phyloP scores from a whole-genome alignment of 2,113 vertebrate species.

The Anseranas semipalmata region DNA sequence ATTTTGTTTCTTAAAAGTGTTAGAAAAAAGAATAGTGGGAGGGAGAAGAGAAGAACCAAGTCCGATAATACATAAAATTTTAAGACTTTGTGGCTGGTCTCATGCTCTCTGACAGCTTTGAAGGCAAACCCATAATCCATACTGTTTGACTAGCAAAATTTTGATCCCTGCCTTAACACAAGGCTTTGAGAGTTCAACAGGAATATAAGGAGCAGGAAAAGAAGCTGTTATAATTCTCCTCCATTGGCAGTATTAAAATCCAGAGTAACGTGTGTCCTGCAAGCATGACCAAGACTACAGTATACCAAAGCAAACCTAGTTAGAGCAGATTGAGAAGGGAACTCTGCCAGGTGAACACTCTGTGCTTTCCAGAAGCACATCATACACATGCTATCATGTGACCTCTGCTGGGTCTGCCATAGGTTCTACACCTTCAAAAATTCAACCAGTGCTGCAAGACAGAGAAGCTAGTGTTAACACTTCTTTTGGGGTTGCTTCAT shows the following conservation, averaged over 20 bases:
- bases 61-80: not conserved
- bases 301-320: not conserved
- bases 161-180: not conserved
- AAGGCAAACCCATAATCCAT: not conserved
- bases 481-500: not conserved
- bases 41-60: not conserved
- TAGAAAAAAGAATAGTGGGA: not conserved
- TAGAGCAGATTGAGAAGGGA: not conserved
- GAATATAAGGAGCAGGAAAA: not conserved
- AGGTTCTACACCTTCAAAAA: not conserved
- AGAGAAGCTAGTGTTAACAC: not conserved
- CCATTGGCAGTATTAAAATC: not conserved
- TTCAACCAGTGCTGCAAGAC: not conserved
- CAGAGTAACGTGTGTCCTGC: not conserved
- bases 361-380: not conserved
- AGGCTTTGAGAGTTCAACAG: not conserved
- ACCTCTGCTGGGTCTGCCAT: not conserved
- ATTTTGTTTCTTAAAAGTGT: not conserved
- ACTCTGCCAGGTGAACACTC: not conserved
- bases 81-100: not conserved
- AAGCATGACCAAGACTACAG: not conserved
- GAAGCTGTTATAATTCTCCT: not conserved
- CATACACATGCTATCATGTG: rapidly evolving
- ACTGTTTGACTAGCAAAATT: not conserved
- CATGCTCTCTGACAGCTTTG: not conserved